These are phyloP conservation scores for Notolepis coatsorum DNA, from an alignment of 2,797 vertebrate genomes.

Conservation along the genomic window DNA sequence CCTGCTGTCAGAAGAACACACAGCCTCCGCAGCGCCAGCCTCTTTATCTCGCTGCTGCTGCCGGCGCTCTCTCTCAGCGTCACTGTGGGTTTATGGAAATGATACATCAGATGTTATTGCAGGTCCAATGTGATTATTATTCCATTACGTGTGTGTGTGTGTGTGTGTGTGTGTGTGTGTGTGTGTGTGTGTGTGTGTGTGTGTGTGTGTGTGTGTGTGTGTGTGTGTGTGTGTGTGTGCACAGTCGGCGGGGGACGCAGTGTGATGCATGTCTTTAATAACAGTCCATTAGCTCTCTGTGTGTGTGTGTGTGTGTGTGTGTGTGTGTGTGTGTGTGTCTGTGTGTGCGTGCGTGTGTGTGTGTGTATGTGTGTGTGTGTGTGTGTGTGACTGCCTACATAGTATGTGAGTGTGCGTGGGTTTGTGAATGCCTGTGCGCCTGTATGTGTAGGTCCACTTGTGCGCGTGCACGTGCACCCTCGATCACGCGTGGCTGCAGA, in stretches of 20 bases:
- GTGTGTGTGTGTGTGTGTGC: conserved; percentile 47
- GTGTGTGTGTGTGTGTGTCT: conserved; percentile 20
- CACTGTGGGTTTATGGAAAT: too few species aligned
- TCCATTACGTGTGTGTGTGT: background rate
- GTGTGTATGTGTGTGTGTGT: conserved; percentile 9
- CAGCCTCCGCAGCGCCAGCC: too few species aligned
- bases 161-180: background rate
- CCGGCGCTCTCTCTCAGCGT: too few species aligned
- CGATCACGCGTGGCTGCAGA: too few species aligned
- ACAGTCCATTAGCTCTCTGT: conserved; percentile 58
- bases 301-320: background rate
- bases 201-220: conserved; percentile 6
- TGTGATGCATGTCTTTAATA: conserved; percentile 82
- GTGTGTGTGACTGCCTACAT: too few species aligned
- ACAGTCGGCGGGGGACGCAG: conserved; percentile 58
- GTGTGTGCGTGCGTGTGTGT: conserved; percentile 1
- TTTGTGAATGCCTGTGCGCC: background rate
- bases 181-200: background rate
- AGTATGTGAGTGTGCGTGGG: background rate
- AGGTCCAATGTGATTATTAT: background rate
- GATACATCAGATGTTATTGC: background rate
- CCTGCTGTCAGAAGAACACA: too few species aligned
- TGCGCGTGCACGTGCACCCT: conserved; percentile 25
- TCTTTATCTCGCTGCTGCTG: too few species aligned
- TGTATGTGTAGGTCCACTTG: background rate